These are phyloP conservation scores for Dasyprocta punctata DNA, from an alignment of 2,113 vertebrate species.

Conservation along the genomic window DNA sequence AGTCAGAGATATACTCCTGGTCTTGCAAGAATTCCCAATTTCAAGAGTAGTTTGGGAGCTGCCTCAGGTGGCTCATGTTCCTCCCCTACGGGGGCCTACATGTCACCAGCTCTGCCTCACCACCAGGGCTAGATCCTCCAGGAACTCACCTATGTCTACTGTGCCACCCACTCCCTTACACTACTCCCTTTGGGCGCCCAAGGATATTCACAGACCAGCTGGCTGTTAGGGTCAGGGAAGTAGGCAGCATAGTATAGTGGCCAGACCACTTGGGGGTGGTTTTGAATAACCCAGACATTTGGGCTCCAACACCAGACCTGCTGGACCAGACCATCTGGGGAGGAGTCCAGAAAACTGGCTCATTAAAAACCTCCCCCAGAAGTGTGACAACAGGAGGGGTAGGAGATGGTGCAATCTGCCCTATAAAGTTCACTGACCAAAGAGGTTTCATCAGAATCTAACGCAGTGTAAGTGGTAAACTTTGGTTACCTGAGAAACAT, in stretches of 20 bases:
- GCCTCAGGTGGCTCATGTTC: background rate
- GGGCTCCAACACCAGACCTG: background rate
- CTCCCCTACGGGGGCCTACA: background rate
- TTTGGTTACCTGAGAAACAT: background rate
- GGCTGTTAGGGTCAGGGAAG: background rate
- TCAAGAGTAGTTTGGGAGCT: background rate
- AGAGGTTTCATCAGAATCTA: background rate
- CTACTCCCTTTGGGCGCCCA: background rate
- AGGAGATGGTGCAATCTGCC: background rate
- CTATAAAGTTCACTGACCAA: background rate
- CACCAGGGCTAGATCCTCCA: too few relatives aligned
- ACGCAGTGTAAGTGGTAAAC: background rate
- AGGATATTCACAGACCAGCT: background rate
- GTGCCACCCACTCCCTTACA: background rate
- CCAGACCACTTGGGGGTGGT: background rate
- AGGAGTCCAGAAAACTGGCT: background rate
- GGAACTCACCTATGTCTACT: background rate
- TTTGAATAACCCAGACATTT: slow-evolving; percentile 38
- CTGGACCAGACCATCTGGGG: slow-evolving; percentile 50
- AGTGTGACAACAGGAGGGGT: accelerated
- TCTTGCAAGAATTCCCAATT: background rate
- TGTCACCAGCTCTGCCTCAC: background rate
- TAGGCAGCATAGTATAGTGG: accelerated
- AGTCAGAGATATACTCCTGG: background rate
- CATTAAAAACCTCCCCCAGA: background rate